phyloP scores from a whole-genome alignment of 2,888 invertebrate genomes.

The Timema podura region DNA sequence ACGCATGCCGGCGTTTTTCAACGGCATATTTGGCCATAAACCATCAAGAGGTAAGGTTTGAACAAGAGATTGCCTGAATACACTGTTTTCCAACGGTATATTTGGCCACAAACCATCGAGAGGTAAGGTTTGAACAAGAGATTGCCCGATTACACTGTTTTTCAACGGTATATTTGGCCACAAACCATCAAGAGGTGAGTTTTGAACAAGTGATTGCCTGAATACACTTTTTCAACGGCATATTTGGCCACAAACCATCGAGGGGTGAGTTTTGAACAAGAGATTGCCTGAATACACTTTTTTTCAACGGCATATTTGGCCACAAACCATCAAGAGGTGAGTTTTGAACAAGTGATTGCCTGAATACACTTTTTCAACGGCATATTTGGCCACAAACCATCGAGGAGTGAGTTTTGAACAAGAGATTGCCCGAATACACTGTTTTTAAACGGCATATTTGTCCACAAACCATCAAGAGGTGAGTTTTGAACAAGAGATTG shows the following conservation, averaged over 20 bases:
- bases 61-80: too few species aligned
- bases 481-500: slow-evolving; percentile 4
- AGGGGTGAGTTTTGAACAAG: slow-evolving; percentile 35
- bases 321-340: slow-evolving; percentile 62
- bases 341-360: too few species aligned
- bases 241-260: slow-evolving; percentile 78
- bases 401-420: slow-evolving; percentile 42
- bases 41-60: slow-evolving; percentile 48
- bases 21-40: slow-evolving; percentile 84
- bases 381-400: slow-evolving; percentile 78
- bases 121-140: too few species aligned
- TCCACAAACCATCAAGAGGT: slow-evolving; percentile 65
- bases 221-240: slow-evolving; percentile 86
- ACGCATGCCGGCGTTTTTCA: slow-evolving; percentile 86
- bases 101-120: slow-evolving; percentile 74
- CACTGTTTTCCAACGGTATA: slow-evolving; percentile 84
- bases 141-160: too few species aligned
- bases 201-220: too few species aligned
- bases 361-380: slow-evolving; percentile 90
- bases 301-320: slow-evolving; percentile 85
- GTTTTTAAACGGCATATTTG: slow-evolving; percentile 86
- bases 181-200: slow-evolving; percentile 56
- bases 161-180: slow-evolving; percentile 87
- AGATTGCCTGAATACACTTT: slow-evolving; percentile 52
- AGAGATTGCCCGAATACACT: too few species aligned